A percentile compares a stretch with the other conserved stretches of the same genome.
These are phyloP conservation scores for Cassiopea xamachana DNA, from an alignment of 30 jellyfish, hydroid and myxozoan genomes.

Conservation along the genomic window DNA sequence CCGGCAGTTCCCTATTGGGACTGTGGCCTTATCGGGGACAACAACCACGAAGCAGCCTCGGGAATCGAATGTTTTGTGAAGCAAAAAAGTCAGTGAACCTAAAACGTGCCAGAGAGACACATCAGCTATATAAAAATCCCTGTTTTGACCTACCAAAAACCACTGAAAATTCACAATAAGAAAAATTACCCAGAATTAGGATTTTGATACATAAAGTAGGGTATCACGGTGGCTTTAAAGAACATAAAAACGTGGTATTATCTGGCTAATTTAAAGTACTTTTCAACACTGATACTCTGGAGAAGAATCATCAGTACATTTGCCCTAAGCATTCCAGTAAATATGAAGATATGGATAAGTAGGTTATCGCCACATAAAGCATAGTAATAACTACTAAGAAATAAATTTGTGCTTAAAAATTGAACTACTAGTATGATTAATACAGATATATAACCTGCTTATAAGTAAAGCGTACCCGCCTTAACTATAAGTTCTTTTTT, in stretches of 20 bases:
- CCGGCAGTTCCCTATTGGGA: too few relatives aligned
- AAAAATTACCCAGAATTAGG: neutral
- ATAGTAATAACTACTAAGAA: neutral
- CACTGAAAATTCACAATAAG: neutral
- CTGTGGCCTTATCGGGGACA: too few relatives aligned
- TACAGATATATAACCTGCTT: neutral
- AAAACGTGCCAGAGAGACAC: neutral
- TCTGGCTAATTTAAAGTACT: neutral
- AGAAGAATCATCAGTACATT: neutral
- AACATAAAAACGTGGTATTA: neutral
- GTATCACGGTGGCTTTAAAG: neutral
- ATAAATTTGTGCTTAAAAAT: neutral
- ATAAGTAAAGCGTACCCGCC: slow-evolving; percentile 27
- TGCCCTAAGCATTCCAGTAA: slow-evolving; percentile 4
- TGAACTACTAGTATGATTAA: neutral
- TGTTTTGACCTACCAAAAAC: neutral
- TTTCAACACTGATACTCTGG: neutral
- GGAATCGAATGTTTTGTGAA: too few relatives aligned
- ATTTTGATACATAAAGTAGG: neutral
- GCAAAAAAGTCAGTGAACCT: neutral
- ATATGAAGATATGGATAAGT: neutral
- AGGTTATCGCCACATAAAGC: neutral
- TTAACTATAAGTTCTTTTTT: neutral
- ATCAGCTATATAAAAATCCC: neutral
- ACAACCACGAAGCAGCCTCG: too few relatives aligned